Percentiles rank a stretch among this genome's conserved stretches.
phyloP scores from a whole-genome alignment of 2,797 vertebrate genomes.

The Diceros bicornis region DNA sequence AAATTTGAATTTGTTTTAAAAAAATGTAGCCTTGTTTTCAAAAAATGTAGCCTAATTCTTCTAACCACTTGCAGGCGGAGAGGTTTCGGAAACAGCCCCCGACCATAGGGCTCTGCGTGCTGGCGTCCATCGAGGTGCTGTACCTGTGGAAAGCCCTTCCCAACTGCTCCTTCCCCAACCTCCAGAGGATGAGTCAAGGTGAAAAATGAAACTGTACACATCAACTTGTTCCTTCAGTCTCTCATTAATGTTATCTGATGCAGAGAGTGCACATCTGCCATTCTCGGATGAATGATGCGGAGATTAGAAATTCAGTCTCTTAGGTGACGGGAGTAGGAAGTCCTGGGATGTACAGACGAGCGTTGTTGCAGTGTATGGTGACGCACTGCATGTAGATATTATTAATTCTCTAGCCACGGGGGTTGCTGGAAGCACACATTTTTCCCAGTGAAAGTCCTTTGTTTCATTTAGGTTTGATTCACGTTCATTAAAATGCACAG shows the following conservation, averaged over 20 bases:
- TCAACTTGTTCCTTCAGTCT: background rate
- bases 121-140: conserved; percentile 97
- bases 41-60: background rate
- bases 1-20: background rate
- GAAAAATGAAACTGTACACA: background rate
- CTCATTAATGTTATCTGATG: background rate
- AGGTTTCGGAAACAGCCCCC: conserved; percentile 93
- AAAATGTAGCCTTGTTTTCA: background rate
- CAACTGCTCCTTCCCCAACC: conserved; percentile 96
- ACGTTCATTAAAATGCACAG: background rate
- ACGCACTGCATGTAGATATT: background rate
- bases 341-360: background rate
- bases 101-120: conserved; percentile 94
- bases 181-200: conserved; percentile 98
- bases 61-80: conserved; percentile 92
- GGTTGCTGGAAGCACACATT: background rate
- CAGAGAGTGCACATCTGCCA: background rate
- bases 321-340: background rate
- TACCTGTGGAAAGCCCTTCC: conserved; percentile 99
- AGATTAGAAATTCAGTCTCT: background rate
- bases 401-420: rapidly evolving
- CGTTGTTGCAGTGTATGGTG: background rate
- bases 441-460: background rate
- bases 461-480: background rate
- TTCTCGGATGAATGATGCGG: background rate